Base-by-base conservation (phyloP, 2,888 invertebrate species). In the Sthenelais limicola region DNA sequence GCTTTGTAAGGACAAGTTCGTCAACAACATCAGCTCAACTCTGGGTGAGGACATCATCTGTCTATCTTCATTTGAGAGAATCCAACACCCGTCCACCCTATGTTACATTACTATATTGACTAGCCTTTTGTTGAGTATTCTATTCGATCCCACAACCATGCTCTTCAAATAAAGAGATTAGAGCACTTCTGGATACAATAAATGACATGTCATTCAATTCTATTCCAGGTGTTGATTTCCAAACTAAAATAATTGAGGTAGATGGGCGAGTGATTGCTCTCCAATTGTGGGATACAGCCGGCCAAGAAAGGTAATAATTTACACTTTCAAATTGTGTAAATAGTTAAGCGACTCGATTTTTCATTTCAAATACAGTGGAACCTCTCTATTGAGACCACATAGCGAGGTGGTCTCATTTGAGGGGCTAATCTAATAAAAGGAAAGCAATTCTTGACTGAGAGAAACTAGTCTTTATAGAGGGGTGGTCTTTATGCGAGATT, bases 231-330 rank as follows among this genome's bases (percentile, higher is more conserved):
- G 86, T 88, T 21, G 87, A 87, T 74, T 87, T 87, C 75, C 85
- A 86, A 73, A 86, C 85, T 3, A 87, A 87, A 72, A 80, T 83
- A 28, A 71, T 91, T 4, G 91, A 91, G 80, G 90, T 91, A 73
- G 90, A 91, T 78, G 90, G 90, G 68, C 89, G 90, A 78, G 89
- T 89, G 0, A 85, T 91, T 9, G 88, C 89, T 33, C 87, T 91
- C 24, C 91, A 91, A 77, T 78, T 88, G 15, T 91, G 91, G 91
- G 91, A 91, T 79, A 91, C 91, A 1, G 91, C 91, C 28, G 91
- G 91, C 3, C 90, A 90, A 80, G 90, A 90, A 81, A 86, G 90
- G 88, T 89, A 80, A 71, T 33, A 35, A 18, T 35, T n/a, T n/a
- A n/a, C n/a, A n/a, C n/a, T n/a, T n/a, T n/a, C n/a, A n/a, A 43